These are phyloP conservation scores for Steinernema carpocapsae DNA, from an alignment of 2,888 invertebrate species.

Conservation along the genomic window DNA sequence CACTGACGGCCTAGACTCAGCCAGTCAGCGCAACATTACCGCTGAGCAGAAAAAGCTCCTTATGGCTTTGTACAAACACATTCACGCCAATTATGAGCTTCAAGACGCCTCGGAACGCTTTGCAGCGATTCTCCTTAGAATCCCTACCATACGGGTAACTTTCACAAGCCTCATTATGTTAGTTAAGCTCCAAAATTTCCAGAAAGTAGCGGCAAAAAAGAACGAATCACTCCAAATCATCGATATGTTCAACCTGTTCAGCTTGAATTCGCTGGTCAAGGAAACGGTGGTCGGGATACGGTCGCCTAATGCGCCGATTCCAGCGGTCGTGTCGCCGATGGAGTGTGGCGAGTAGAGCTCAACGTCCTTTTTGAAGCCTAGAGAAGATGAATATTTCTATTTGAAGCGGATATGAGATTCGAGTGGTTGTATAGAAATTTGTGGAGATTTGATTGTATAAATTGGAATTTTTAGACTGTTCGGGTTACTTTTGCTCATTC, in stretches of 20 bases:
- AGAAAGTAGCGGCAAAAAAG: constrained; percentile 68
- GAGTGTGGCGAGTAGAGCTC: not conserved
- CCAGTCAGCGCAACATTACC: constrained; percentile 65
- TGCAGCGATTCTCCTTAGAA: constrained; percentile 62
- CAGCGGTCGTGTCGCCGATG: constrained; percentile 12
- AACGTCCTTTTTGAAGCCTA: no score
- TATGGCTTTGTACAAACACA: constrained; percentile 55
- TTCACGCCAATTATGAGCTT: constrained; percentile 46
- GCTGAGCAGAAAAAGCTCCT: constrained; percentile 67
- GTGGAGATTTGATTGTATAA: no score
- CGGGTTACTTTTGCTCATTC: no score
- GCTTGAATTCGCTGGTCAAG: constrained; percentile 61
- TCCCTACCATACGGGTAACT: constrained; percentile 62
- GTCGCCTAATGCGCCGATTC: constrained; percentile 39
- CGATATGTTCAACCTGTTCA: constrained; percentile 67
- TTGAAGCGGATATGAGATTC: no score
- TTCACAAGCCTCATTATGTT: not conserved
- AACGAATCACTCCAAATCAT: constrained; percentile 67
- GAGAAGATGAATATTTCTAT: no score
- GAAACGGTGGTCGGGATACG: constrained; percentile 64
- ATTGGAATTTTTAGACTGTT: no score
- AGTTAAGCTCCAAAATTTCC: constrained; percentile 32
- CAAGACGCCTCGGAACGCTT: constrained; percentile 59
- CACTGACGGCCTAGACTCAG: constrained; percentile 66
- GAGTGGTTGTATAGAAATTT: no score